These are phyloP conservation scores for Leptinotarsa texana DNA, from an alignment of 1,140 invertebrate species.

Conservation along the genomic window DNA sequence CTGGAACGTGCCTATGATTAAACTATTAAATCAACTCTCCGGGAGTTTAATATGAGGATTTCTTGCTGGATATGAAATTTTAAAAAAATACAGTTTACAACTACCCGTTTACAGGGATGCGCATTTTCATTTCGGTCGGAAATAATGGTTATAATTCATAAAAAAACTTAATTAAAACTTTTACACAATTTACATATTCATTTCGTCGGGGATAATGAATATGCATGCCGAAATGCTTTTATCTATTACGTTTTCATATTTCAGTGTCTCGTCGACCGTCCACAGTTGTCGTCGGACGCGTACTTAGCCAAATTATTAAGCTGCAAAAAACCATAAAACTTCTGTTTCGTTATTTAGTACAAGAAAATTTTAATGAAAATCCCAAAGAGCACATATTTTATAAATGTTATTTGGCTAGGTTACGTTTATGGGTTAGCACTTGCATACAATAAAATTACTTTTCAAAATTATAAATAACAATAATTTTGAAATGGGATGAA, in stretches of 20 bases:
- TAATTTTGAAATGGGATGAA: no score
- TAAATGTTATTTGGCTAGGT: no score
- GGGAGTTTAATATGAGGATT: background rate
- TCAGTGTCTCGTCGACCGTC: background rate
- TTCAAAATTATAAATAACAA: no score
- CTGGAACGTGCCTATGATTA: no score
- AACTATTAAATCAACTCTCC: no score
- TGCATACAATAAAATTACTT: no score
- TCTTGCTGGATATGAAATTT: background rate
- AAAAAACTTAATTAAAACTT: constrained; percentile 6
- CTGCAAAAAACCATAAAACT: background rate
- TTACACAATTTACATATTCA: background rate
- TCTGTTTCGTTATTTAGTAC: background rate
- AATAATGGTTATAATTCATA: background rate
- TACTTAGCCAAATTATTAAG: background rate
- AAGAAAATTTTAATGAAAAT: background rate
- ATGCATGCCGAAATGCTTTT: constrained; percentile 2
- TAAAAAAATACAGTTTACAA: constrained; percentile 6
- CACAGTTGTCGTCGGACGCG: background rate
- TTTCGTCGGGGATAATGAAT: background rate
- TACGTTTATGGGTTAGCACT: no score
- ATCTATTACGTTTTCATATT: background rate
- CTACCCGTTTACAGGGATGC: background rate
- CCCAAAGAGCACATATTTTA: no score
- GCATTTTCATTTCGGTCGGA: background rate